Base-by-base conservation (phyloP, 1,140 invertebrate species). In the Pseudomyrmex cubaensis region DNA sequence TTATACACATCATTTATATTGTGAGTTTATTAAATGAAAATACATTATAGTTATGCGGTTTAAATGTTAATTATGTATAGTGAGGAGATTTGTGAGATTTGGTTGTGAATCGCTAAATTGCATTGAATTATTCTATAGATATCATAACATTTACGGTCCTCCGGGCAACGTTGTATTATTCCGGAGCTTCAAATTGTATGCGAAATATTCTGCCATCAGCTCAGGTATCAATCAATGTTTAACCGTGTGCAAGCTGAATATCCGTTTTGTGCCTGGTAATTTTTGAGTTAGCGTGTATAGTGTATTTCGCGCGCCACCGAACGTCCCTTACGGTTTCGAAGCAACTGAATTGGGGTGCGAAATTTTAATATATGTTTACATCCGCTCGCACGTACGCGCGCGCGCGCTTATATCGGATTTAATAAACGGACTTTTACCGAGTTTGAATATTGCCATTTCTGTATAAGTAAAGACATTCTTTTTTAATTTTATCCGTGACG, bases 361-460 rank as follows among this genome's bases (percentile, higher is more conserved):
- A 86, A 83, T 85, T 89, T 91, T 85, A 90, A 90, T 89, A 89
- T 82, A 17, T 74, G 85, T 87, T 84, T 84, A 64, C 64, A 88
- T 73, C 17, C 85, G 83, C 70, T 35, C 35, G 35, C 35, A 35
- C 35, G 35, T 5, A 3, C 25, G 35, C 35, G 35, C 35, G 35
- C 35, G 35, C 35, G 35, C 35, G 35, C 35, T 35, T 35, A 89
- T 87, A 85, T 72, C 70, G 85, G 89, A 89, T 91, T 90, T 90
- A 91, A 91, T 92, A 92, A 35, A 91, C 88, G 64, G 82, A 83
- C 78, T 85, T 85, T 85, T 87, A 83, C 72, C 56, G 85, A 74
- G 88, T 90, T 83, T 83, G 85, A 90, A 90, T 90, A 91, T 89
- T 86, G 86, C 83, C 62, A 20, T 83, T 35, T 35, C 57, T 17